Percentiles rank a stretch among this genome's conserved stretches.
Evolutionary conservation across 2,888 invertebrate genomes (phyloP).

Genomic region (Lottia gigantea): DNA sequence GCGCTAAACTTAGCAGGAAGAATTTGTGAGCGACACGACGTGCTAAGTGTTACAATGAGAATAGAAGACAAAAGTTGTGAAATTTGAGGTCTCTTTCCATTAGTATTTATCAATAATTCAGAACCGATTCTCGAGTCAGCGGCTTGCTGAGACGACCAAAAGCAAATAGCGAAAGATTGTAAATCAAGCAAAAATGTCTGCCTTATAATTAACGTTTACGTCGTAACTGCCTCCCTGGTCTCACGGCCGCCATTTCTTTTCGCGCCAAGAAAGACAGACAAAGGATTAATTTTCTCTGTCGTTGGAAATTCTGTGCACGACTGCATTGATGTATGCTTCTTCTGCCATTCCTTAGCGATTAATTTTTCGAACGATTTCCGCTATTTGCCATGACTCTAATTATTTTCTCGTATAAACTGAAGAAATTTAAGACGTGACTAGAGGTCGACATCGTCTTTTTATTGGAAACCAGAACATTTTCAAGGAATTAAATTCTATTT

Average conservation of each 20-base stretch:
- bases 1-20: neutral
- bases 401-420: too few species aligned
- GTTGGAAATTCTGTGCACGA: neutral
- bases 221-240: neutral
- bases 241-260: neutral
- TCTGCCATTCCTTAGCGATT: neutral
- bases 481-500: too few species aligned
- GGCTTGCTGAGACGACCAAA: neutral
- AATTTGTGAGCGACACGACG: neutral
- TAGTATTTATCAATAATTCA: constrained; percentile 7
- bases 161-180: constrained; percentile 5
- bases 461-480: too few species aligned
- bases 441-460: too few species aligned
- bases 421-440: too few species aligned
- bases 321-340: neutral
- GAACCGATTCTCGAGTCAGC: neutral
- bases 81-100: neutral
- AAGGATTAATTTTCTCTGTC: constrained; percentile 2
- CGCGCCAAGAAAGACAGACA: neutral
- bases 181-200: constrained; percentile 5
- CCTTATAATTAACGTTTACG: neutral
- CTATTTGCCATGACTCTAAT: too few species aligned
- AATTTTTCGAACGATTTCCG: neutral
- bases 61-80: constrained; percentile 8
- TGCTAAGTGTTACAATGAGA: neutral